Conservation (phyloP, 92 coral and sea anemone species). For the Siderastrea radians region DNA sequence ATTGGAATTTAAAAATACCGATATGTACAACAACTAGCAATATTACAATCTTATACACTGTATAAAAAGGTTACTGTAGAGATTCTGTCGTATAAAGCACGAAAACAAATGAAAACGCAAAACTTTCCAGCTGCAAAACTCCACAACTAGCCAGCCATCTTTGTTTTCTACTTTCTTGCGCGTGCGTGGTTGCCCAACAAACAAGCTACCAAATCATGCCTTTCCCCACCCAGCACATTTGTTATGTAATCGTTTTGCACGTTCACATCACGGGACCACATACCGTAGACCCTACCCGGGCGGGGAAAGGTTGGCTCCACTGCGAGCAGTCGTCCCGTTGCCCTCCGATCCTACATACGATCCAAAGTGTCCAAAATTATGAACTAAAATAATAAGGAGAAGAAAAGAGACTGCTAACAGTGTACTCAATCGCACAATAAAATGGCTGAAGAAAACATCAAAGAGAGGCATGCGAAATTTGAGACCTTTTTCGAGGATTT, state of each 20-base stretch:
- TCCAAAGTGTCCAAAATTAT: too few species aligned
- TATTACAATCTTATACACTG: slow-evolving; percentile 1
- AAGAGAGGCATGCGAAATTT: too few species aligned
- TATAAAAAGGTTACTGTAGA: background rate
- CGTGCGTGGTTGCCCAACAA: slow-evolving; percentile 52
- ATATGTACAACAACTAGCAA: slow-evolving; percentile 1
- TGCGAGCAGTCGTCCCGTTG: too few species aligned
- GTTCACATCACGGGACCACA: too few species aligned
- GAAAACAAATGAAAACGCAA: background rate
- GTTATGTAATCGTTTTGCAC: slow-evolving; percentile 10
- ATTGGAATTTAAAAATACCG: background rate
- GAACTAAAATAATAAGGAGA: too few species aligned
- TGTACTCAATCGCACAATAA: too few species aligned
- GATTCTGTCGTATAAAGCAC: slow-evolving; percentile 1
- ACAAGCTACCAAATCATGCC: slow-evolving; percentile 18
- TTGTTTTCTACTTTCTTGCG: slow-evolving; percentile 30
- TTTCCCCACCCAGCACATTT: slow-evolving; percentile 32
- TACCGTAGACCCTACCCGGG: too few species aligned
- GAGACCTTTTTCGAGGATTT: too few species aligned
- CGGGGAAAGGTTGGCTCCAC: too few species aligned
- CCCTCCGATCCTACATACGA: too few species aligned
- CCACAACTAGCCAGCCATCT: slow-evolving; percentile 28
- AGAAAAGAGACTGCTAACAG: too few species aligned
- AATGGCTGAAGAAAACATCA: too few species aligned
- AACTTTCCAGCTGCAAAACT: background rate